phyloP scores from a whole-genome alignment of 2,888 invertebrate species.

The Patella depressa region DNA sequence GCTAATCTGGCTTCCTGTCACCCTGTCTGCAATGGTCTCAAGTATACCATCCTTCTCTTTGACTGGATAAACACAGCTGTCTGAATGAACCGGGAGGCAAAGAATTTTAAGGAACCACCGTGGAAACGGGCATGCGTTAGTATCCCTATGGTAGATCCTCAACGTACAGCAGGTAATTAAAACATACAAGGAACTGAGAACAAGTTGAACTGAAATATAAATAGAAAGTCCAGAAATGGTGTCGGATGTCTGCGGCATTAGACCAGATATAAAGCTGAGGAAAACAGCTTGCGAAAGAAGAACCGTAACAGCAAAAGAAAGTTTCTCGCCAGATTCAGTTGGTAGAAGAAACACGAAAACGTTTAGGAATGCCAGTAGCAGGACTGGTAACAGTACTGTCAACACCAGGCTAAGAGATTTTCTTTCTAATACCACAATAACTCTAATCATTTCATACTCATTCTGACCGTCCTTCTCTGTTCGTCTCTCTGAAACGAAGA shows the following conservation, averaged over 20 bases:
- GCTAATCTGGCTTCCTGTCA: background rate
- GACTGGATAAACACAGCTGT: background rate
- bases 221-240: background rate
- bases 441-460: background rate
- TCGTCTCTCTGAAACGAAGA: background rate
- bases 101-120: background rate
- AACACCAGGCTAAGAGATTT: background rate
- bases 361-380: background rate
- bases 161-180: background rate
- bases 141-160: background rate
- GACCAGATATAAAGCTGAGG: background rate
- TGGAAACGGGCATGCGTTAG: background rate
- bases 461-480: background rate
- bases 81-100: background rate
- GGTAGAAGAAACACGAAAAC: background rate
- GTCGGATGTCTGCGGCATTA: background rate
- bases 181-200: background rate
- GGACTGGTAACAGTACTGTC: background rate
- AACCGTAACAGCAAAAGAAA: background rate
- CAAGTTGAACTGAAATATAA: background rate
- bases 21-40: background rate
- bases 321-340: conserved; percentile 1
- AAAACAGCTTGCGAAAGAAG: background rate
- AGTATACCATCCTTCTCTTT: background rate
- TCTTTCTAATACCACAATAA: background rate